Percentiles rank a stretch among this genome's conserved stretches.
Evolutionary conservation across 2,113 vertebrate species (phyloP).

Genomic region (Phalacrocorax pelagicus): DNA sequence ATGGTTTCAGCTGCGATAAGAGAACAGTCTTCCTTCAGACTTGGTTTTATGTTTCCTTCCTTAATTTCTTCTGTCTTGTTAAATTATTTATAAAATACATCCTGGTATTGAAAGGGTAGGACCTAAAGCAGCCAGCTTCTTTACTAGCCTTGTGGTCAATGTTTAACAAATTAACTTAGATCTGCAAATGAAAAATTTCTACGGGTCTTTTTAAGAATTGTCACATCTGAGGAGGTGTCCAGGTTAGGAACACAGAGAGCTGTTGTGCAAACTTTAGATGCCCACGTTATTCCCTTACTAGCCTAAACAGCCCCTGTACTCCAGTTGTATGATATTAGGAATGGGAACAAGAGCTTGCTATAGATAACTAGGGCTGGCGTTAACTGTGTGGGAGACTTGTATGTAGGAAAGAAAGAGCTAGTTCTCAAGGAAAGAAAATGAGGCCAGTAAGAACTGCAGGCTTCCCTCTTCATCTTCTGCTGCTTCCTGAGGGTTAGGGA

Average conservation of each 20-base stretch:
- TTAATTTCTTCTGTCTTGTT: not conserved
- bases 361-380: not conserved
- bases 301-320: not conserved
- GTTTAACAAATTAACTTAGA: not conserved
- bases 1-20: not conserved
- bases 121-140: not conserved
- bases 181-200: constrained; percentile 2
- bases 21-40: not conserved
- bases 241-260: not conserved
- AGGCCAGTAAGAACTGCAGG: constrained; percentile 38
- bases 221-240: not conserved
- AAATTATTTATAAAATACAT: constrained; percentile 31
- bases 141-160: not conserved
- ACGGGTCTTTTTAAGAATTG: not conserved
- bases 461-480: constrained; percentile 35
- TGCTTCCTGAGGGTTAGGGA: constrained; percentile 23
- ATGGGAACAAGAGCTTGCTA: constrained; percentile 8
- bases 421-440: constrained; percentile 59
- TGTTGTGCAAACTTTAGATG: constrained; percentile 20
- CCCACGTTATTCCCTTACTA: not conserved
- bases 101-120: not conserved
- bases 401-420: constrained; percentile 59
- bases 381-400: constrained; percentile 49
- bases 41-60: not conserved
- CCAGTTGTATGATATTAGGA: not conserved